Evolutionary conservation across 1,140 invertebrate genomes (phyloP), one percentile per base, ranked within the genome.

Genomic region (Cotesia typhae): DNA sequence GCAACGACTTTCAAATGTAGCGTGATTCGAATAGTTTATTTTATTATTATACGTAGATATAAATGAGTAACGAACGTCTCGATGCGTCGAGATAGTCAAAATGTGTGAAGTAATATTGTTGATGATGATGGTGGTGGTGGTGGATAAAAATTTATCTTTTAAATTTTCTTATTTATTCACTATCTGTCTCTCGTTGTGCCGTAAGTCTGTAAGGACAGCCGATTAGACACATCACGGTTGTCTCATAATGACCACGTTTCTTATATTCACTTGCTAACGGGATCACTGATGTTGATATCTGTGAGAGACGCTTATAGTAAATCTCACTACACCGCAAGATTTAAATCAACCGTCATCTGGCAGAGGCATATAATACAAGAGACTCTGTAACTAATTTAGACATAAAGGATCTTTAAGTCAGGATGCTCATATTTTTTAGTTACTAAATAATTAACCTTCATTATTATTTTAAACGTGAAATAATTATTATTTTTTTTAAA

Each of bases 1-100:
- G 70, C 70, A 57, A 71, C 37, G 64, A 17, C 63, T 66, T 66
- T 71, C 63, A 71, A 71, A 57, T 71, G 70, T 71, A 66, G 63
- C 70, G 64, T 72, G 53, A 55, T 60, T 55, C 9, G 37, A 7
- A 17, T 17, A 37, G 12, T 60, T 59, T 72, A 66, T 28, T 52
- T 37, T 47, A n/a, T 37, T 72, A 7, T 5, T 35, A 65, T 7
- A 65, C 17, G 51, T 71, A 14, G n/a, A 55, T 59, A 53, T 47
- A 53, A 20, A 47, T 6, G 10, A 47, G 41, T 47, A 47, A 47
- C 28, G 3, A 47, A 10, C 41, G 41, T 9, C 5, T 6, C 6
- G 41, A 47, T 47, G 41, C 41, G 41, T 47, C 5, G 6, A 47
- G 41, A 9, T 47, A 47, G 41, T 47, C 41, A 47, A 47, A 47